Base-by-base conservation (phyloP, 2,797 vertebrate genomes). In the Anomalospiza imberbis region DNA sequence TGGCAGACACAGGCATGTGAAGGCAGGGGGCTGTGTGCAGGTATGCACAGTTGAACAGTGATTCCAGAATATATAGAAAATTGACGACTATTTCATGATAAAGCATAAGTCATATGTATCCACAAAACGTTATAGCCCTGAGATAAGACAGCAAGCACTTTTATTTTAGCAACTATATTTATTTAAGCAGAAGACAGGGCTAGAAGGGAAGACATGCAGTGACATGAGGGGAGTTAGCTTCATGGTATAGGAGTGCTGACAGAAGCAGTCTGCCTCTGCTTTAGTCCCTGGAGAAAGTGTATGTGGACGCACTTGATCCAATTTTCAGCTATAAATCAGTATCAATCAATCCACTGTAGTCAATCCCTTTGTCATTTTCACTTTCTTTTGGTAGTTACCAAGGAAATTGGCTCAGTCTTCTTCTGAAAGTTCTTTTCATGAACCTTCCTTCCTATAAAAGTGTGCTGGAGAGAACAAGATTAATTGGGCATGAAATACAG, bases 241-340 rank as follows among this genome's bases (percentile, higher is more conserved):
- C 78, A 67, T 60, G 63, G 68, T 77, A 36, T 12, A 88, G 26
- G 44, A 95, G 62, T 82, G 81, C 84, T 95, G 90, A 94, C 53
- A 93, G 65, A 89, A 62, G 78, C 61, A 74, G 53, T 60, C 72
- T 88, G 66, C 44, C 40, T 90, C 63, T 70, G 38, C 34, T 92
- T 86, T 55, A 90, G 38, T 94, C 89, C 54, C 91, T 54, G 36
- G 53, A 92, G 78, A 75, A 95, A 66, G 70, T 66, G 24, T 34
- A 42, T 60, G 24, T 86, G 81, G 68, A 91, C 0, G 0, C 5
- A 82, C 47, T 92, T 85, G 87, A 93, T 92, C 54, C 66, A 91
- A 81, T 91, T 95, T 92, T 92, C 85, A 89, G 58, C 68, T 91
- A 78, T 85, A 93, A 95, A 94, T 89, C 92, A 89, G 51, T 68